Conservation (phyloP, 2,888 invertebrate species). For the Eupeodes luniger region DNA sequence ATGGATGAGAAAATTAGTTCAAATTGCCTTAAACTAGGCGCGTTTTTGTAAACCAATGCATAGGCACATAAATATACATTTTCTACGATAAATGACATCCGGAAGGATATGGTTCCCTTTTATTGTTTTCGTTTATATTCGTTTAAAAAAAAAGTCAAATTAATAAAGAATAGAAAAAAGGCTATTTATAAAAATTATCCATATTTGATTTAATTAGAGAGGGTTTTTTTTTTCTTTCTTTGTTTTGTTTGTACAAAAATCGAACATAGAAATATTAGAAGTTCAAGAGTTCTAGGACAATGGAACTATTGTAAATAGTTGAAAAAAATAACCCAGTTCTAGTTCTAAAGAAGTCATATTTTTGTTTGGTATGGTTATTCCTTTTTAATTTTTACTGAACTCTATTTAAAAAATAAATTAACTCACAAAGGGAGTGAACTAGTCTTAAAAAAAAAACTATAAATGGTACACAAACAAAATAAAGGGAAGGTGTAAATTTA, state of each 20-base stretch:
- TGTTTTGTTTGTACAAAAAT: not conserved
- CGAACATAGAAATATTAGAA: not conserved
- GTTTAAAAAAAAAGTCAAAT: conserved; percentile 15
- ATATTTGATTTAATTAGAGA: conserved; percentile 53
- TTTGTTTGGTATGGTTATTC: conserved; percentile 3
- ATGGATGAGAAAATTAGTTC: conserved; percentile 76
- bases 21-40: conserved; percentile 66
- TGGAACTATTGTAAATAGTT: conserved; percentile 23
- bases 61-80: not conserved
- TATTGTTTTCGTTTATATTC: conserved; percentile 8
- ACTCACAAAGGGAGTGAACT: not conserved
- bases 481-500: not conserved
- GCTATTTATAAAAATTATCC: conserved; percentile 2
- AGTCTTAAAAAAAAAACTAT: not conserved
- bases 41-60: conserved; percentile 14
- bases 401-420: not conserved
- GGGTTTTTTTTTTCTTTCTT: conserved; percentile 43
- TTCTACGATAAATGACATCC: conserved; percentile 26
- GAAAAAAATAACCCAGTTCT: not conserved
- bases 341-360: conserved; percentile 18
- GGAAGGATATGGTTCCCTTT: conserved; percentile 44
- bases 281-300: conserved; percentile 46
- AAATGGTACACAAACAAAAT: not conserved
- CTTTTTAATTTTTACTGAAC: not conserved
- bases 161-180: conserved; percentile 13